Percentiles rank a stretch among this genome's conserved stretches.
Conservation (phyloP, 1,140 invertebrate species). For the Drosophila trapezifrons region DNA sequence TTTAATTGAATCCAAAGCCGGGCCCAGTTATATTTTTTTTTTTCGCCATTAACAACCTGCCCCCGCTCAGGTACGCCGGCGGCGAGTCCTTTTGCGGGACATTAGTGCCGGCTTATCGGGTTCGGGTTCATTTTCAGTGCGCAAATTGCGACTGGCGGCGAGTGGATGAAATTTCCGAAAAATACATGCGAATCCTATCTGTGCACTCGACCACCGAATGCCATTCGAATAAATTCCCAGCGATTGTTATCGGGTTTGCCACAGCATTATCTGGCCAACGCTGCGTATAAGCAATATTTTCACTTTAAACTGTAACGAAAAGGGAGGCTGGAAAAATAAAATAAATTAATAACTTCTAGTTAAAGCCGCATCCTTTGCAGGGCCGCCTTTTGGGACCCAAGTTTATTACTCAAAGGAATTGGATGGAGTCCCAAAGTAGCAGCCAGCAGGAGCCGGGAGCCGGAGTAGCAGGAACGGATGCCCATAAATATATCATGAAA, state of each 20-base stretch:
- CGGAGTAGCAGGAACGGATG: conserved; percentile 48
- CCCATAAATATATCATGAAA: conserved; percentile 82
- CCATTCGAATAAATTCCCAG: conserved; percentile 32
- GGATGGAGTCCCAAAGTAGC: conserved; percentile 39
- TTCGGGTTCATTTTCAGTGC: conserved; percentile 48
- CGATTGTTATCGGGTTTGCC: conserved; percentile 30
- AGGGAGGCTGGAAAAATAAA: conserved; percentile 9
- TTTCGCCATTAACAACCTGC: too few species aligned
- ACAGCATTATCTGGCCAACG: conserved; percentile 25
- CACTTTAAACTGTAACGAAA: conserved; percentile 55
- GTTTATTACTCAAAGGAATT: conserved; percentile 79
- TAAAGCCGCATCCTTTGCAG: conserved; percentile 40
- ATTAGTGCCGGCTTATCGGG: conserved; percentile 55
- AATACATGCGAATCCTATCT: not conserved
- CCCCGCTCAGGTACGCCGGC: conserved; percentile 5
- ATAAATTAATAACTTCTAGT: conserved; percentile 57
- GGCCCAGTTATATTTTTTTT: conserved; percentile 61
- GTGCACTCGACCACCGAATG: conserved; percentile 6
- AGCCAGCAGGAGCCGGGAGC: not conserved
- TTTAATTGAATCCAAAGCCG: conserved; percentile 73
- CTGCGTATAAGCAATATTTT: conserved; percentile 14
- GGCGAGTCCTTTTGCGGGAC: conserved; percentile 11
- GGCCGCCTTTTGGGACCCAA: conserved; percentile 38
- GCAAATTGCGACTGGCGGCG: conserved; percentile 10
- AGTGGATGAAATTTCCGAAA: conserved; percentile 23